A percentile compares a stretch with the other conserved stretches of the same genome.
phyloP scores from a whole-genome alignment of 1,140 invertebrate species.

The Caenorhabditis inopinata region DNA sequence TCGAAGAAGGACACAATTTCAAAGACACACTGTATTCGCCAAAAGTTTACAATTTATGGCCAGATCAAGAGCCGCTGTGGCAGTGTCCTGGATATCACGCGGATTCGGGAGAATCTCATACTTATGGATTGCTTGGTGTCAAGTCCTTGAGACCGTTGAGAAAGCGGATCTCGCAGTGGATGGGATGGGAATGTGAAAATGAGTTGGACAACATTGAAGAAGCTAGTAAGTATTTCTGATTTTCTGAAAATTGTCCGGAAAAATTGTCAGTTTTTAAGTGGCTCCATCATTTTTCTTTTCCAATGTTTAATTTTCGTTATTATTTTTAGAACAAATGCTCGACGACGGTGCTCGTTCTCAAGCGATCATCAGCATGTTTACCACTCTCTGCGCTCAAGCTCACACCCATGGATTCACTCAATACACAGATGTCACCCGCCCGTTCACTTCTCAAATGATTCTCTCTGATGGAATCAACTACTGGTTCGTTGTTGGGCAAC shows the following conservation, averaged over 20 bases:
- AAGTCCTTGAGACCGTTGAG: slow-evolving; percentile 16
- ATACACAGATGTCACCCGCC: slow-evolving; percentile 57
- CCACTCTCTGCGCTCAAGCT: slow-evolving; percentile 64
- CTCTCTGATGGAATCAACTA: slow-evolving; percentile 58
- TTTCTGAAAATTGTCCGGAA: neutral
- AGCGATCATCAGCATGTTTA: slow-evolving; percentile 58
- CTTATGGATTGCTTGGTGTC: slow-evolving; percentile 9
- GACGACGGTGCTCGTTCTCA: slow-evolving; percentile 45
- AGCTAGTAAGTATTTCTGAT: neutral
- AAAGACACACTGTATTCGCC: slow-evolving; percentile 28
- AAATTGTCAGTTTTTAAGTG: too few species aligned
- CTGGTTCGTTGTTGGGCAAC: slow-evolving; percentile 61
- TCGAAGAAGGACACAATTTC: slow-evolving; percentile 33
- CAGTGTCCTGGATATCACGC: slow-evolving; percentile 64
- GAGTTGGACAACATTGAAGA: slow-evolving; percentile 2
- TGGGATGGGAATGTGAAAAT: neutral
- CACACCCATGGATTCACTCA: slow-evolving; percentile 62
- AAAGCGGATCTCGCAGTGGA: slow-evolving; percentile 1
- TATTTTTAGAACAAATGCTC: slow-evolving; percentile 46
- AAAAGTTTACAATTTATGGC: slow-evolving; percentile 56
- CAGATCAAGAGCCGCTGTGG: slow-evolving; percentile 60
- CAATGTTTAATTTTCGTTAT: too few species aligned
- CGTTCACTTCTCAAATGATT: slow-evolving; percentile 59
- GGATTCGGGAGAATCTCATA: slow-evolving; percentile 44
- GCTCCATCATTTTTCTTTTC: too few species aligned